Evolutionary conservation across 2,113 vertebrate genomes (phyloP), one percentile per base, ranked within the genome.

Genomic region (Oriolus oriolus): DNA sequence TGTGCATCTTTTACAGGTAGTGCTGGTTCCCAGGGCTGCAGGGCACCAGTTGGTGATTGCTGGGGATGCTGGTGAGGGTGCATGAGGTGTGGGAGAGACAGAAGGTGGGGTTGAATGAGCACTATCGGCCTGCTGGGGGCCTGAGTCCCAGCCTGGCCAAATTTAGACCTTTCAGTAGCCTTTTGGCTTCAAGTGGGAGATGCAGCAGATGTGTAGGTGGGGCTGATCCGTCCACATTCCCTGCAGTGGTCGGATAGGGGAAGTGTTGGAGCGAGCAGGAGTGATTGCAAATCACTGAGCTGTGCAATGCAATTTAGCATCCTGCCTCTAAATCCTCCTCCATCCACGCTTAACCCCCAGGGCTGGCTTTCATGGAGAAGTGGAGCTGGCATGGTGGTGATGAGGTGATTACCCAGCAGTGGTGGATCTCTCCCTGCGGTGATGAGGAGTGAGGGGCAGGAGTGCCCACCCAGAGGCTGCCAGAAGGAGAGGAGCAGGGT

Each of bases 301-400:
- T 95, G 69, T 85, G 64, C 16, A 3, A 66, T 88, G 54, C 84
- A 82, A 19, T 97, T 84, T 69, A 89, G 35, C 50, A 82, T 85
- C 65, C 52, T 93, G 82, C 39, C 30, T 94, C 59, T 94, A 93
- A 95, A 96, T 95, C 93, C 74, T 85, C 16, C 57, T 90, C 91
- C 87, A 91, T 89, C 93, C 82, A 22, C 42, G 82, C 84, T 93
- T 94, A 94, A 83, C 71, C 66, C 70, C 42, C 63, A 57, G 65
- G 84, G 22, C 82, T 94, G 76, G 78, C 78, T 94, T 45, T 65
- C 2, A 2, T 52, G 66, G 65, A 24, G 87, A 27, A 75, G 56
- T 5, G 54, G 59, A 61, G 75, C 70, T 74, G 87, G n/a, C 2
- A 1, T 26, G 61, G 68, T 1, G 4, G 24, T 66, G 69, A 33